Conservation (phyloP, 2,113 vertebrate genomes). For the Poeciliopsis occidentalis region DNA sequence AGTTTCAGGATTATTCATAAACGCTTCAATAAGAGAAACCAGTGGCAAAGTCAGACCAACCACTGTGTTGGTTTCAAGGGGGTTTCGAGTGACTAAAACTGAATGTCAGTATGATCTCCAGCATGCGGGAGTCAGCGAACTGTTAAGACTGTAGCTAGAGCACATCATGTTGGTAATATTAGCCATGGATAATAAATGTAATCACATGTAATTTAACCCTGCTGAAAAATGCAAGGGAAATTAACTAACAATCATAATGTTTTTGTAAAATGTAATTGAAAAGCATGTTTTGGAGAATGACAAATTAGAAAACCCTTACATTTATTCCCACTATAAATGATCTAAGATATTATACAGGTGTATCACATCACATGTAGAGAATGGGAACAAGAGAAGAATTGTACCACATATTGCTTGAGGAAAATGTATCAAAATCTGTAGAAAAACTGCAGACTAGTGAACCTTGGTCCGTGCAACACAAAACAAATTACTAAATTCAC, state of each 20-base stretch:
- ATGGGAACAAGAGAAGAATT: neutral
- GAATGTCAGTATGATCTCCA: slow-evolving; percentile 12
- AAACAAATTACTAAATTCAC: neutral
- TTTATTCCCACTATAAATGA: too few relatives aligned
- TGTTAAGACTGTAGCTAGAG: slow-evolving; percentile 19
- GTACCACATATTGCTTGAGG: neutral
- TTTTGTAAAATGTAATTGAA: too few relatives aligned
- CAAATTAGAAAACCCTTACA: too few relatives aligned
- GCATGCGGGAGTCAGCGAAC: slow-evolving; percentile 21
- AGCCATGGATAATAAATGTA: neutral
- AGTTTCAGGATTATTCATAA: slow-evolving; percentile 17
- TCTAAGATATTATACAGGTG: too few relatives aligned
- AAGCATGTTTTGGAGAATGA: too few relatives aligned
- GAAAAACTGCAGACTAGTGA: too few relatives aligned
- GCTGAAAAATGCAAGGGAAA: too few relatives aligned
- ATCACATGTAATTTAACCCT: too few relatives aligned
- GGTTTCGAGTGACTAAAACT: slow-evolving; percentile 21
- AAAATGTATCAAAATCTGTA: neutral
- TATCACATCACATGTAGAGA: too few relatives aligned
- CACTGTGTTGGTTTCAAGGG: slow-evolving; percentile 21
- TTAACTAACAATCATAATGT: too few relatives aligned
- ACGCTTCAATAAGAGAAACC: neutral
- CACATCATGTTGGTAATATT: too few relatives aligned
- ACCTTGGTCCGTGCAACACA: too few relatives aligned
- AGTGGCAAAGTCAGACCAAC: neutral